These are phyloP conservation scores for Rhyacophila evoluta DNA, from an alignment of 2,888 invertebrate genomes.

Conservation along the genomic window DNA sequence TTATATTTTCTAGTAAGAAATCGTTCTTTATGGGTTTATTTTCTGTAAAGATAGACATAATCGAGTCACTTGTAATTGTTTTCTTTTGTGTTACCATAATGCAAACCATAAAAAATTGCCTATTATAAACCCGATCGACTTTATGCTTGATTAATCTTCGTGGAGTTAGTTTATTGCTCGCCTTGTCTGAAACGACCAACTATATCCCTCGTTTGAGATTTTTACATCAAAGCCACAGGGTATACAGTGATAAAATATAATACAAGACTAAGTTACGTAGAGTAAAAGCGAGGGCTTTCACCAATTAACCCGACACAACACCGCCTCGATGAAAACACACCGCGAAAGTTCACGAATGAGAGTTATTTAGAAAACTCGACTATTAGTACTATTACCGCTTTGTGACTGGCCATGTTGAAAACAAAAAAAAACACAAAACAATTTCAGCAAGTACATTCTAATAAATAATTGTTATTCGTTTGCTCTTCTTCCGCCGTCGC, in stretches of 20 bases:
- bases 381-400: not conserved
- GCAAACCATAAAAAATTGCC: not conserved
- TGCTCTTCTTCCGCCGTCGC: not conserved
- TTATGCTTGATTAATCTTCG: not conserved
- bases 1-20: no score
- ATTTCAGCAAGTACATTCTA: not conserved
- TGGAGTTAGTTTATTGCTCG: not conserved
- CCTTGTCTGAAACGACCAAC: not conserved
- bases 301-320: conserved; percentile 8
- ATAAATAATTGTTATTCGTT: not conserved
- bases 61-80: not conserved
- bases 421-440: not conserved
- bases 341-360: conserved; percentile 22
- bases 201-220: not conserved
- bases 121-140: conserved; percentile 1
- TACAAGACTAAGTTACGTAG: not conserved
- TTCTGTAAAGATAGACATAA: no score
- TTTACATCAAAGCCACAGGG: not conserved
- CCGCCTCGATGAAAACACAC: not conserved
- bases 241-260: not conserved
- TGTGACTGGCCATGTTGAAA: conserved; percentile 6
- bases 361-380: conserved; percentile 7
- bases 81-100: not conserved
- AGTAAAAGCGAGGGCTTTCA: conserved; percentile 7
- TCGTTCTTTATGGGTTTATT: no score